These are phyloP conservation scores for Erethizon dorsatum DNA, from an alignment of 2,797 vertebrate genomes.

Conservation along the genomic window DNA sequence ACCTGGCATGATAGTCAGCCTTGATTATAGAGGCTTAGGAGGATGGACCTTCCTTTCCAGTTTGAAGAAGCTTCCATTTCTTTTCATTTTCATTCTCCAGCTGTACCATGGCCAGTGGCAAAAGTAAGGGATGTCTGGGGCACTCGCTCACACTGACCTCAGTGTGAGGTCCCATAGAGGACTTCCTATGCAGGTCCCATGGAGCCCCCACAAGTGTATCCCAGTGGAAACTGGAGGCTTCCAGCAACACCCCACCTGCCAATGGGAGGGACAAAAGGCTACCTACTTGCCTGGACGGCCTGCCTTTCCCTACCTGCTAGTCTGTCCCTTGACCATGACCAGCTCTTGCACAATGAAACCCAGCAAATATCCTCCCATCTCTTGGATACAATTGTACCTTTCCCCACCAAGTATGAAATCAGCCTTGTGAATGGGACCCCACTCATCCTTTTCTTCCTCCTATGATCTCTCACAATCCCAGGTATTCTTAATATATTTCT, in stretches of 20 bases:
- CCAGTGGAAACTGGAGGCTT: not conserved
- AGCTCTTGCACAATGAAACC: not conserved
- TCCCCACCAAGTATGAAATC: not conserved
- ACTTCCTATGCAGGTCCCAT: not conserved
- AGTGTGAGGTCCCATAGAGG: fast-evolving
- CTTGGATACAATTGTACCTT: not conserved
- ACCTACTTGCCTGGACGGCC: not conserved
- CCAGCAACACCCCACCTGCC: not conserved
- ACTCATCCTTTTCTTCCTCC: no score
- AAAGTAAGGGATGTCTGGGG: no score
- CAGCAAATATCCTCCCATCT: not conserved
- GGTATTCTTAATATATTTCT: not conserved
- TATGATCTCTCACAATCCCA: not conserved
- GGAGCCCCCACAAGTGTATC: not conserved
- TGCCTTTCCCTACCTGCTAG: not conserved
- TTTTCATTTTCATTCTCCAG: not conserved
- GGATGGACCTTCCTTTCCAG: not conserved
- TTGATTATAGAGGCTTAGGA: not conserved
- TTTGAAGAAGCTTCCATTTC: not conserved
- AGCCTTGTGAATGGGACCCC: no score
- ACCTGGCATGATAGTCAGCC: not conserved
- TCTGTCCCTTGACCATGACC: not conserved
- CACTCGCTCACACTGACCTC: not conserved
- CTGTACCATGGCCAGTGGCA: not conserved
- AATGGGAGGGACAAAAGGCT: no score